Conservation (phyloP, 2,888 invertebrate genomes). For the Nomada lathburiana region DNA sequence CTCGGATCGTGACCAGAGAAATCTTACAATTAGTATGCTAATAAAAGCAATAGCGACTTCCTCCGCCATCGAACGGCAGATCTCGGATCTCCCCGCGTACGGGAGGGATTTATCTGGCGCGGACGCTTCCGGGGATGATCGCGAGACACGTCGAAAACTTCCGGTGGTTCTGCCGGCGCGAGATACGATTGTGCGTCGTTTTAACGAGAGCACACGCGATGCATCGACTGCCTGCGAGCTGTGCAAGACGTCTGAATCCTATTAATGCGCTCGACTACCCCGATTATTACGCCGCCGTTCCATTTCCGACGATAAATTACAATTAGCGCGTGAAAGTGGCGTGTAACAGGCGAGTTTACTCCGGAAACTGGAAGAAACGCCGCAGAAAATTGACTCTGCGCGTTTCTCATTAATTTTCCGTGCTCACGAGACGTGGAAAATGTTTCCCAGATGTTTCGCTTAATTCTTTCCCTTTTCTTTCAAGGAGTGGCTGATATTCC, state of each 20-base stretch:
- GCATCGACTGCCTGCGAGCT: constrained; percentile 29
- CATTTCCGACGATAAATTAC: constrained; percentile 56
- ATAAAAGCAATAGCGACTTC: constrained; percentile 53
- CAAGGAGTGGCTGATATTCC: not conserved
- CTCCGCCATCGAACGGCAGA: constrained; percentile 16
- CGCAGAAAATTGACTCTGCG: not conserved
- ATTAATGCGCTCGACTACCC: constrained; percentile 63
- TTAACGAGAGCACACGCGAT: constrained; percentile 32
- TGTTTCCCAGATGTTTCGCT: not conserved
- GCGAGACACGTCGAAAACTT: constrained; percentile 24
- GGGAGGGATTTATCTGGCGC: not conserved
- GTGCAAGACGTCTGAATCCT: constrained; percentile 54
- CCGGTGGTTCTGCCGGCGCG: constrained; percentile 36
- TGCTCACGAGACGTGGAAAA: not conserved
- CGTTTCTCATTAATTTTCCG: not conserved
- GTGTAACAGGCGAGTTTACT: constrained; percentile 27
- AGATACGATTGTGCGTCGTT: constrained; percentile 58
- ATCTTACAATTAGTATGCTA: constrained; percentile 56
- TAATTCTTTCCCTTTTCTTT: not conserved
- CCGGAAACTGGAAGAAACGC: constrained; percentile 29
- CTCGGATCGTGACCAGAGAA: constrained; percentile 24
- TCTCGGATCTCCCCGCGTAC: constrained; percentile 28
- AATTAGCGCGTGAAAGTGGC: constrained; percentile 56
- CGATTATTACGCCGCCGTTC: constrained; percentile 42
- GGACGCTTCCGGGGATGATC: constrained; percentile 9